A percentile compares a stretch with the other conserved stretches of the same genome.
These are phyloP conservation scores for Phragmatobia fuliginosa DNA, from an alignment of 2,888 invertebrate genomes.

Conservation along the genomic window DNA sequence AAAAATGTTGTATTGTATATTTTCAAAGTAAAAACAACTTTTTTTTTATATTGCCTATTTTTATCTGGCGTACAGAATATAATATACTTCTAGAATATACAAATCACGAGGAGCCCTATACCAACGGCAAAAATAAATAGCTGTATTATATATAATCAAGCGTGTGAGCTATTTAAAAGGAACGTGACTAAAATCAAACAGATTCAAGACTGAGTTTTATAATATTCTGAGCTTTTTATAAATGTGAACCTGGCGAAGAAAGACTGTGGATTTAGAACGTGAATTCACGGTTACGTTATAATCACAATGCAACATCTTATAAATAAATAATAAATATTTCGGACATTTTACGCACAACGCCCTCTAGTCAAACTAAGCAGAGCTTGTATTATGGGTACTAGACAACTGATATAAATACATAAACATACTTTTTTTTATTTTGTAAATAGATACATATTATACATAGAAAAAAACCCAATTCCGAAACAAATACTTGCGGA, in stretches of 20 bases:
- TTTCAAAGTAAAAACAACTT: not conserved
- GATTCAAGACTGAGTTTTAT: conserved; percentile 34
- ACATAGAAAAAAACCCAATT: too few relatives aligned
- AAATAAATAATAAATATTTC: too few relatives aligned
- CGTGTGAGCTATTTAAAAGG: conserved; percentile 45
- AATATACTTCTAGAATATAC: not conserved
- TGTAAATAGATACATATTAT: too few relatives aligned
- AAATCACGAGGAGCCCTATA: not conserved
- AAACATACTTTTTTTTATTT: too few relatives aligned
- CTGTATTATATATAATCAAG: conserved; percentile 33
- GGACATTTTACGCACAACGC: too few relatives aligned
- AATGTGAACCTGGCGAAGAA: not conserved
- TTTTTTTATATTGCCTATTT: not conserved
- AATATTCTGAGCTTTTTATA: not conserved
- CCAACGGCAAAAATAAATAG: conserved; percentile 28
- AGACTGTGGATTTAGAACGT: not conserved
- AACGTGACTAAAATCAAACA: conserved; percentile 33
- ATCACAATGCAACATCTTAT: not conserved
- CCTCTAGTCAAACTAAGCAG: too few relatives aligned
- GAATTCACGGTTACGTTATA: not conserved
- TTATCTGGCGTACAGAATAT: not conserved
- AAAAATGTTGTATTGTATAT: too few relatives aligned
- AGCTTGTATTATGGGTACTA: too few relatives aligned
- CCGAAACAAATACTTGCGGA: too few relatives aligned
- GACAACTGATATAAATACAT: too few relatives aligned